These are phyloP conservation scores for Podocnemis expansa DNA, from an alignment of 2,113 vertebrate genomes.

Conservation along the genomic window DNA sequence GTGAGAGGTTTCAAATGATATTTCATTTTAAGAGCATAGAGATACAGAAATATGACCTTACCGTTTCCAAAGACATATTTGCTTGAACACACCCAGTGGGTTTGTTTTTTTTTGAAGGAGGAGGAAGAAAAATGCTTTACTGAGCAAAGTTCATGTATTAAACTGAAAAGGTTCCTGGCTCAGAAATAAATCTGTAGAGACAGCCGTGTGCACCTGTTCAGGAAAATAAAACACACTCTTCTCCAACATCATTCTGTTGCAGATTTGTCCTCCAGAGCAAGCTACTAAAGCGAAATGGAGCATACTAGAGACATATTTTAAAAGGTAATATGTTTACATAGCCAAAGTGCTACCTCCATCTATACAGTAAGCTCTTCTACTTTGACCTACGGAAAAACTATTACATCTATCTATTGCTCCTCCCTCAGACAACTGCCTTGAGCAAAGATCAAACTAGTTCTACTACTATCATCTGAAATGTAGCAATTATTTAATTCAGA, in stretches of 20 bases:
- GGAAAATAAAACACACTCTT: background rate
- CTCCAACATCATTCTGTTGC: accelerated
- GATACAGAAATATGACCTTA: constrained; percentile 63
- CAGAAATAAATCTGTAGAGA: background rate
- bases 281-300: accelerated
- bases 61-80: constrained; percentile 74
- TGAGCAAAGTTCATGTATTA: constrained; percentile 70
- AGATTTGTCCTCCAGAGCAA: accelerated
- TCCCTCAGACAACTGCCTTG: constrained; percentile 1
- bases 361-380: background rate
- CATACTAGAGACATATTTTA: accelerated
- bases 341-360: background rate
- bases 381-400: constrained; percentile 19
- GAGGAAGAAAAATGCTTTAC: constrained; percentile 53
- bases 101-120: constrained; percentile 36
- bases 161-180: constrained; percentile 30
- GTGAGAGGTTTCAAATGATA: background rate
- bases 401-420: constrained; percentile 10
- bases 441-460: constrained; percentile 46
- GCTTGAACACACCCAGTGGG: constrained; percentile 63
- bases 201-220: constrained; percentile 33
- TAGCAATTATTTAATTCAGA: background rate
- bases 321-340: background rate
- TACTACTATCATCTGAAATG: background rate
- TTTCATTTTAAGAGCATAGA: background rate